phyloP scores from a whole-genome alignment of 2,888 invertebrate species.

The Papilio demoleus region DNA sequence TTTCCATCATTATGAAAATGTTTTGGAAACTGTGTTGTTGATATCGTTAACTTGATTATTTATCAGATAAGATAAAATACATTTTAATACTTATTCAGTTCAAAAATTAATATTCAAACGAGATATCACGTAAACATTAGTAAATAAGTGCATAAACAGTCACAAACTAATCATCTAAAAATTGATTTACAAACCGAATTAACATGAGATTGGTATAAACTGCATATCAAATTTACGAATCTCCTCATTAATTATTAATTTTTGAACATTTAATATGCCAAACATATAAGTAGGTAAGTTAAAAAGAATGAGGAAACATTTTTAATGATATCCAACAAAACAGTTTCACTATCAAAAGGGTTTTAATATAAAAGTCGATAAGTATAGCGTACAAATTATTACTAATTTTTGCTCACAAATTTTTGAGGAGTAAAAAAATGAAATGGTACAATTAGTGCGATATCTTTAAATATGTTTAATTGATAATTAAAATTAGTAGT shows the following conservation, averaged over 20 bases:
- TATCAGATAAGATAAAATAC: conserved; percentile 27
- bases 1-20: conserved; percentile 6
- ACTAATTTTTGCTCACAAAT: background rate
- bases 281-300: conserved; percentile 35
- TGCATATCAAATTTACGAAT: conserved; percentile 29
- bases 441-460: too few relatives aligned
- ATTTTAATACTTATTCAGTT: conserved; percentile 15
- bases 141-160: conserved; percentile 27
- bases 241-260: conserved; percentile 41
- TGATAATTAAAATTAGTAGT: too few relatives aligned
- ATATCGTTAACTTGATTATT: conserved; percentile 16
- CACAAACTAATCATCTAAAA: conserved; percentile 30
- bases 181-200: conserved; percentile 33
- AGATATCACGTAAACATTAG: conserved; percentile 13
- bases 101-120: conserved; percentile 18
- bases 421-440: too few relatives aligned
- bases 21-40: conserved; percentile 11
- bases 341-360: conserved; percentile 32
- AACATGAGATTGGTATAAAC: conserved; percentile 24
- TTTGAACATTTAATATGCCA: conserved; percentile 30
- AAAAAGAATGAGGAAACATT: conserved; percentile 36
- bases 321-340: conserved; percentile 1
- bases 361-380: conserved; percentile 15
- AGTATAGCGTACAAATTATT: background rate
- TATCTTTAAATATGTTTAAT: too few relatives aligned